Percentiles rank a stretch among this genome's conserved stretches.
Conservation (phyloP, 2,888 invertebrate species). For the Stegana nigrithorax region DNA sequence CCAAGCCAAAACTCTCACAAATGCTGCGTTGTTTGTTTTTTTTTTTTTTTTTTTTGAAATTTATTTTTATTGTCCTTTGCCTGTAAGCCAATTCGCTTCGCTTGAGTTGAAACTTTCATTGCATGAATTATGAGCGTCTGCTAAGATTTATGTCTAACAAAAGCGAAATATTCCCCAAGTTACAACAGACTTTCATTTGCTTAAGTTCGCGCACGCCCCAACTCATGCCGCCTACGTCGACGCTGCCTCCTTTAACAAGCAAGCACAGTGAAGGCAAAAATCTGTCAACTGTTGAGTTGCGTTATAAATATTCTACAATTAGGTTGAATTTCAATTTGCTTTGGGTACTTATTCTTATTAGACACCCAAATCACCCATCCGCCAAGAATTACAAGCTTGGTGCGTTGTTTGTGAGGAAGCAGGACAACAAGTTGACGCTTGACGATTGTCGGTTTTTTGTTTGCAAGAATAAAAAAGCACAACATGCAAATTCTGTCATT, state of each 20-base stretch:
- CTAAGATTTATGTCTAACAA: slow-evolving; percentile 63
- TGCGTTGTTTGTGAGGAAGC: no score
- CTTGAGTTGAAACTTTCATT: slow-evolving; percentile 22
- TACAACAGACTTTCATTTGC: slow-evolving; percentile 27
- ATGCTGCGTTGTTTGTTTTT: no score
- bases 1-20: no score
- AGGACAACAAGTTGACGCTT: no score
- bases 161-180: slow-evolving; percentile 44
- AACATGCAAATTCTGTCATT: no score
- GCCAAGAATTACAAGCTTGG: no score
- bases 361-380: slow-evolving; percentile 25
- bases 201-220: slow-evolving; percentile 9
- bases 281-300: slow-evolving; percentile 54
- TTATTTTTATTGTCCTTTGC: no score
- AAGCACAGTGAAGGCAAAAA: slow-evolving; percentile 28
- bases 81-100: slow-evolving; percentile 4
- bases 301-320: slow-evolving; percentile 64
- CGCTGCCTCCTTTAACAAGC: neutral
- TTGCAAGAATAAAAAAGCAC: no score
- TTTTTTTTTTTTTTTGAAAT: no score
- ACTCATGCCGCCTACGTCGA: neutral
- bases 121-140: slow-evolving; percentile 64
- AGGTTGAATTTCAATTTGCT: slow-evolving; percentile 65
- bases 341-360: slow-evolving; percentile 55
- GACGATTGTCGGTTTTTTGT: no score